A percentile compares a stretch with the other conserved stretches of the same genome.
Conservation (phyloP, 2,797 vertebrate species). For the Podarcis lilfordi region DNA sequence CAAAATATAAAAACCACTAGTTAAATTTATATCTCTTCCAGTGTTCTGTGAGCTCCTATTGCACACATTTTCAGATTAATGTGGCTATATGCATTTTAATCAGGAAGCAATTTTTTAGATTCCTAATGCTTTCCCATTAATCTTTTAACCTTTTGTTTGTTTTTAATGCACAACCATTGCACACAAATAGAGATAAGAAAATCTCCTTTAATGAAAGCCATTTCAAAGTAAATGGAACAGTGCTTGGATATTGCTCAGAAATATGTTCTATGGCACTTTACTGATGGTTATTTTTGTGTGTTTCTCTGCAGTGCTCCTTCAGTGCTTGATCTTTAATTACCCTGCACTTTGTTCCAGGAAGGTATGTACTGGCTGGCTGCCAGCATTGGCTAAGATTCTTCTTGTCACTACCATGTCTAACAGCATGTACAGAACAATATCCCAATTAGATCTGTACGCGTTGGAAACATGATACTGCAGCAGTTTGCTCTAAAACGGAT, state of each 20-base stretch:
- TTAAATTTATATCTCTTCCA: slow-evolving; percentile 7
- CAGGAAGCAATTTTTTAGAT: slow-evolving; percentile 46
- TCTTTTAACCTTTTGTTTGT: slow-evolving; percentile 20
- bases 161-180: slow-evolving; percentile 36
- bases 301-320: slow-evolving; percentile 45
- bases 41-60: slow-evolving; percentile 1
- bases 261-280: slow-evolving; percentile 59
- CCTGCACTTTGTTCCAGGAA: slow-evolving; percentile 75
- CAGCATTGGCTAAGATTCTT: slow-evolving; percentile 72
- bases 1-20: background rate
- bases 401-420: slow-evolving; percentile 79
- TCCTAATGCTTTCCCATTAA: slow-evolving; percentile 4
- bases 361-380: slow-evolving; percentile 75
- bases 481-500: slow-evolving; percentile 39
- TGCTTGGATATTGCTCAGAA: slow-evolving; percentile 39
- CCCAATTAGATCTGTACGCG: slow-evolving; percentile 78
- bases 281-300: slow-evolving; percentile 69
- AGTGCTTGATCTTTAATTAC: slow-evolving; percentile 73
- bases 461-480: slow-evolving; percentile 70
- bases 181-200: slow-evolving; percentile 23
- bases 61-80: slow-evolving; percentile 15
- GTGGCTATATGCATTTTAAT: slow-evolving; percentile 32
- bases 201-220: slow-evolving; percentile 42
- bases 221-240: slow-evolving; percentile 45
- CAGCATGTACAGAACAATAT: slow-evolving; percentile 78